These are phyloP conservation scores for Galemys pyrenaicus DNA, from an alignment of 2,113 vertebrate genomes.

Conservation along the genomic window DNA sequence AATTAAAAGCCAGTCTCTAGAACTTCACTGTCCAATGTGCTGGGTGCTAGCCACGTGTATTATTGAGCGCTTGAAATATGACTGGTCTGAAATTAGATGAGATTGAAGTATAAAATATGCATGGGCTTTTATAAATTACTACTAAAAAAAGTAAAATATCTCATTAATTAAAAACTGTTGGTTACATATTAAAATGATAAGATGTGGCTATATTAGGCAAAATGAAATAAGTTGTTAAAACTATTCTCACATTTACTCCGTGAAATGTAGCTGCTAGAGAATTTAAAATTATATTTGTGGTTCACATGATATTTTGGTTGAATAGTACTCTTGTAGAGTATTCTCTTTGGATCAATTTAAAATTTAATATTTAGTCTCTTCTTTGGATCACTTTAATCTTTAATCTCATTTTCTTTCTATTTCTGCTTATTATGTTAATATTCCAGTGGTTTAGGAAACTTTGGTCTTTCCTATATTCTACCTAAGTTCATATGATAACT, in stretches of 20 bases:
- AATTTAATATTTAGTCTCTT: background rate
- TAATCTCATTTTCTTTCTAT: background rate
- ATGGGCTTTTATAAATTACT: background rate
- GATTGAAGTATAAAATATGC: background rate
- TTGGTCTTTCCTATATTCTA: background rate
- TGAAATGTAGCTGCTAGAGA: background rate
- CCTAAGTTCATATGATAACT: background rate
- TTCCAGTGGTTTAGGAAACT: background rate
- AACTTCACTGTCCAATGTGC: background rate
- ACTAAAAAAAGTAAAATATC: background rate
- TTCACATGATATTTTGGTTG: background rate
- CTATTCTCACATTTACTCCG: background rate
- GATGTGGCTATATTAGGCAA: background rate
- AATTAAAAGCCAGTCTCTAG: background rate
- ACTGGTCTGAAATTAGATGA: background rate
- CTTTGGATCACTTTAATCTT: background rate
- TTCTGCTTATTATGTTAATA: background rate
- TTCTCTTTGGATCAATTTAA: background rate
- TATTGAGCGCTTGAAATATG: background rate
- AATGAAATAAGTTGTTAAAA: background rate
- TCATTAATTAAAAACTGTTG: background rate
- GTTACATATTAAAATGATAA: conserved; percentile 2
- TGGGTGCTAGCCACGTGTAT: background rate
- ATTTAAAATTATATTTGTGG: background rate
- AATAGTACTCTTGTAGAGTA: background rate